phyloP scores from a whole-genome alignment of 2,113 vertebrate genomes.

The Lethenteron camtschaticum region DNA sequence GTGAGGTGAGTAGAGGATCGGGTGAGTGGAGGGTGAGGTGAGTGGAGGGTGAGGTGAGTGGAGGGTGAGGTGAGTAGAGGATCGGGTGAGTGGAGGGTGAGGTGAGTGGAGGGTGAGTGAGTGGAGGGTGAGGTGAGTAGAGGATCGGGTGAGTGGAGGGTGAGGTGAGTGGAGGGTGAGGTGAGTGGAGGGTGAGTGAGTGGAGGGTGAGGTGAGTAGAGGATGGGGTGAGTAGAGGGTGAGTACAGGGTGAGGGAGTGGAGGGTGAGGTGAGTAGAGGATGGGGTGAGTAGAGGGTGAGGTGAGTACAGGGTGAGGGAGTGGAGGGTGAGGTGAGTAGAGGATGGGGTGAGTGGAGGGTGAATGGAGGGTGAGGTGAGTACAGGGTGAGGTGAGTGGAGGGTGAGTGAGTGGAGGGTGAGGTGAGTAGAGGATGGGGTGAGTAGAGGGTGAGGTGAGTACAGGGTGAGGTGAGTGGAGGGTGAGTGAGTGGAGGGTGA shows the following conservation, averaged over 20 bases:
- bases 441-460: too few relatives aligned
- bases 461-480: too few relatives aligned
- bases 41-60: neutral
- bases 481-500: neutral
- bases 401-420: neutral
- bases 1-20: too few relatives aligned
- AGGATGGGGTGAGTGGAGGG: neutral
- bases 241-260: neutral
- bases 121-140: too few relatives aligned
- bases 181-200: neutral
- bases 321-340: neutral
- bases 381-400: neutral
- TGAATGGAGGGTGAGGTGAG: neutral
- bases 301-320: neutral
- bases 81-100: neutral
- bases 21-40: neutral
- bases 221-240: neutral
- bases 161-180: neutral
- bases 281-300: neutral
- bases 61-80: neutral
- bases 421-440: too few relatives aligned
- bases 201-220: neutral
- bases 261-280: neutral
- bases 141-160: too few relatives aligned
- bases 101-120: neutral